These are phyloP conservation scores for Egretta garzetta DNA, from an alignment of 2,113 vertebrate species.

Conservation along the genomic window DNA sequence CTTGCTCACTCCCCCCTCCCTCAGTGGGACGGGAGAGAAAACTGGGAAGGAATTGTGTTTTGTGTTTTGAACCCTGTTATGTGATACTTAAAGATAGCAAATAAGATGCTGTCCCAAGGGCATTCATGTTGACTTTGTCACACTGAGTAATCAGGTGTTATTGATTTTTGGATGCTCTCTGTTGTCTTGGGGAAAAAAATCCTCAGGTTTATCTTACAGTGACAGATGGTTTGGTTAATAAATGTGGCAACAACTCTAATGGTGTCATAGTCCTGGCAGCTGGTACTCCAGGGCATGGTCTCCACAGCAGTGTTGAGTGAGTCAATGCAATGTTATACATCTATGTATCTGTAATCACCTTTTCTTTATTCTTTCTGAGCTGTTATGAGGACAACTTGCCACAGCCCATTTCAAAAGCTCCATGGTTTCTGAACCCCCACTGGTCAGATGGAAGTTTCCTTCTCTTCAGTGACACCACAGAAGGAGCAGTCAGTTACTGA, in stretches of 20 bases:
- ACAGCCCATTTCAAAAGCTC: background rate
- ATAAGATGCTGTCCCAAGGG: background rate
- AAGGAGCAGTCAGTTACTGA: background rate
- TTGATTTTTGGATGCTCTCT: conserved; percentile 10
- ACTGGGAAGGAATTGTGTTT: no score
- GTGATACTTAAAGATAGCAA: background rate
- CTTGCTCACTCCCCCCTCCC: no score
- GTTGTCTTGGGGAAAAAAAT: background rate
- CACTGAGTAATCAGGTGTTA: background rate
- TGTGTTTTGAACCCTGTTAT: background rate
- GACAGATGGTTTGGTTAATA: conserved; percentile 46
- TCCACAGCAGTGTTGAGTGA: background rate
- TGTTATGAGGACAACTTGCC: background rate
- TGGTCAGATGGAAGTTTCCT: background rate
- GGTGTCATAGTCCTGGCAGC: conserved; percentile 5
- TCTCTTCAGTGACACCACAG: background rate
- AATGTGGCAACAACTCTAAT: background rate
- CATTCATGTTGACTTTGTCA: background rate
- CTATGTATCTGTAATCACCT: background rate
- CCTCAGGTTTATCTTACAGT: background rate
- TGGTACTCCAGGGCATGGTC: background rate
- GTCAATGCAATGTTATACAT: no score
- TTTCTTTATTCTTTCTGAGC: background rate
- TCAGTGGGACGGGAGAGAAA: no score
- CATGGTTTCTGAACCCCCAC: background rate